Percentiles rank a stretch among this genome's conserved stretches.
Evolutionary conservation across 2,888 invertebrate genomes (phyloP).

Genomic region (Sinelater perroti): DNA sequence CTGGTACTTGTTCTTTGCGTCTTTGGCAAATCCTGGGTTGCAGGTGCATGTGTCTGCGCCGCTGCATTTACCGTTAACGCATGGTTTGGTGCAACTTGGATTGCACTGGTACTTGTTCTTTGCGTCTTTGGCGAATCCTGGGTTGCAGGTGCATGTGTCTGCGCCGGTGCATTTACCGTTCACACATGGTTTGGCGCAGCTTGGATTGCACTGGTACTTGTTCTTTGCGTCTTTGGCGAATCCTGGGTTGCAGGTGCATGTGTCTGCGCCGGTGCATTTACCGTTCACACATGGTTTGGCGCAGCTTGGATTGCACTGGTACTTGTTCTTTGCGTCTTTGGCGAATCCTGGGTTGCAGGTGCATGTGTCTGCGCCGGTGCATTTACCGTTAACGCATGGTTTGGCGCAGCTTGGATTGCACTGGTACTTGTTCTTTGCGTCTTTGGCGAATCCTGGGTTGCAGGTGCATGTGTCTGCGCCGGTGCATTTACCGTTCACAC

Average conservation of each 20-base stretch:
- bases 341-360: conserved; percentile 63
- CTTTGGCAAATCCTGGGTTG: background rate
- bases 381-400: conserved; percentile 41
- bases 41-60: conserved; percentile 42
- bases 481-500: conserved; percentile 34
- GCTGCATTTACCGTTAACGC: conserved; percentile 74
- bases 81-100: conserved; percentile 71
- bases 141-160: conserved; percentile 56
- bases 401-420: conserved; percentile 43
- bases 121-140: conserved; percentile 38
- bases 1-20: background rate
- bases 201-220: conserved; percentile 16
- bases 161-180: conserved; percentile 56
- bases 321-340: conserved; percentile 46
- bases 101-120: conserved; percentile 62
- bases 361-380: conserved; percentile 47
- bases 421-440: conserved; percentile 34
- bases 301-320: conserved; percentile 31
- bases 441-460: conserved; percentile 53
- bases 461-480: conserved; percentile 58
- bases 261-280: conserved; percentile 22
- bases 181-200: conserved; percentile 46
- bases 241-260: conserved; percentile 20
- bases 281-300: conserved; percentile 29
- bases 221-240: conserved; percentile 14